Evolutionary conservation across 2,113 vertebrate species (phyloP).

Genomic region (Choloepus hoffmanni): DNA sequence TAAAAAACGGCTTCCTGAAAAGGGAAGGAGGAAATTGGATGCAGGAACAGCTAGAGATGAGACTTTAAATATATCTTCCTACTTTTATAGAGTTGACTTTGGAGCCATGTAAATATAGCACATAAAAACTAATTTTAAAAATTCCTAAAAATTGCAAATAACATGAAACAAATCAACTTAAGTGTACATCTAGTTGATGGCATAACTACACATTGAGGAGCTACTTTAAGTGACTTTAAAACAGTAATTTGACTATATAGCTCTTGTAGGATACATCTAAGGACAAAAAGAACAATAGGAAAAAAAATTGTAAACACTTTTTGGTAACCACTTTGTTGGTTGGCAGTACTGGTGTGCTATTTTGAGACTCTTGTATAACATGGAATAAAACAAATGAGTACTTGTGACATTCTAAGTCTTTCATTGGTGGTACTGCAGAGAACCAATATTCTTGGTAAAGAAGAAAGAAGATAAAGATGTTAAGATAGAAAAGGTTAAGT

Average conservation of each 20-base stretch:
- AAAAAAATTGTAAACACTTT: slow-evolving; percentile 7
- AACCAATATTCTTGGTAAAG: slow-evolving; percentile 25
- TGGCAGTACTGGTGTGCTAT: neutral
- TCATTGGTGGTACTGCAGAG: neutral
- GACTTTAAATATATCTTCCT: neutral
- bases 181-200: neutral
- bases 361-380: neutral
- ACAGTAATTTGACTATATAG: neutral
- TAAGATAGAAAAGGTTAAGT: neutral
- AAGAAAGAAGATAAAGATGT: neutral
- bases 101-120: neutral
- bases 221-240: neutral
- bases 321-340: neutral
- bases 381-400: slow-evolving; percentile 2
- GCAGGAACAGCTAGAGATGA: neutral
- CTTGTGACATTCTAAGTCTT: neutral
- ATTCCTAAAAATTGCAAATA: neutral
- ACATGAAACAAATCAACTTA: slow-evolving; percentile 7
- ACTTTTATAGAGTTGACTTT: slow-evolving; percentile 46
- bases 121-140: slow-evolving; percentile 33
- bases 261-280: slow-evolving; percentile 9
- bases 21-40: neutral
- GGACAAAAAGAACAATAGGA: neutral
- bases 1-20: slow-evolving; percentile 34
- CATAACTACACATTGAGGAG: neutral